These are phyloP conservation scores for Microctenopoma lineatum DNA, from an alignment of 2,797 vertebrate genomes.

Conservation along the genomic window DNA sequence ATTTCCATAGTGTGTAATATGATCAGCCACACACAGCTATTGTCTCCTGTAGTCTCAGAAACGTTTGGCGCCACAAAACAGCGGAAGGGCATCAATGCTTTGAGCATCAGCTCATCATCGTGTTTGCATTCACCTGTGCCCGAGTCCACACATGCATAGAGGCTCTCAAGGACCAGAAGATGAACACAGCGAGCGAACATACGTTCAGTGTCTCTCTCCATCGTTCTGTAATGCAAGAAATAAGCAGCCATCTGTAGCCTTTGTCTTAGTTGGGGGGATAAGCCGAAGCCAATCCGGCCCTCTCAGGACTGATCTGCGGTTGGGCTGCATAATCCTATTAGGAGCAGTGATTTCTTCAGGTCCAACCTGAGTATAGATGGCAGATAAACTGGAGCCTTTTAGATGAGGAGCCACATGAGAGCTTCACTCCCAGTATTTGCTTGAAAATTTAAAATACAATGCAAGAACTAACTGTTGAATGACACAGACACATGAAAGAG, in stretches of 20 bases:
- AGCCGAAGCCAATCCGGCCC: slow-evolving; percentile 65
- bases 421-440: too few species aligned
- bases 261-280: slow-evolving; percentile 69
- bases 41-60: neutral
- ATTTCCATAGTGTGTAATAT: neutral
- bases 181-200: slow-evolving; percentile 15
- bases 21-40: neutral
- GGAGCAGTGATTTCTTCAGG: slow-evolving; percentile 64
- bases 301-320: slow-evolving; percentile 64
- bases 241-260: slow-evolving; percentile 70
- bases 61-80: neutral
- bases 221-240: slow-evolving; percentile 60
- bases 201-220: slow-evolving; percentile 23
- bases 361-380: slow-evolving; percentile 40
- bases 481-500: too few species aligned
- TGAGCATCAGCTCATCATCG: neutral
- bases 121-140: slow-evolving; percentile 30
- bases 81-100: neutral
- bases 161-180: slow-evolving; percentile 24
- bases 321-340: slow-evolving; percentile 76
- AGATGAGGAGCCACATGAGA: slow-evolving; percentile 40
- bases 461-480: too few species aligned
- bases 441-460: too few species aligned
- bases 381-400: slow-evolving; percentile 51
- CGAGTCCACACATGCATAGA: slow-evolving; percentile 19